Percentiles rank a stretch among this genome's conserved stretches.
Evolutionary conservation across 2,888 invertebrate species (phyloP).

Genomic region (Tenthredo amoena): DNA sequence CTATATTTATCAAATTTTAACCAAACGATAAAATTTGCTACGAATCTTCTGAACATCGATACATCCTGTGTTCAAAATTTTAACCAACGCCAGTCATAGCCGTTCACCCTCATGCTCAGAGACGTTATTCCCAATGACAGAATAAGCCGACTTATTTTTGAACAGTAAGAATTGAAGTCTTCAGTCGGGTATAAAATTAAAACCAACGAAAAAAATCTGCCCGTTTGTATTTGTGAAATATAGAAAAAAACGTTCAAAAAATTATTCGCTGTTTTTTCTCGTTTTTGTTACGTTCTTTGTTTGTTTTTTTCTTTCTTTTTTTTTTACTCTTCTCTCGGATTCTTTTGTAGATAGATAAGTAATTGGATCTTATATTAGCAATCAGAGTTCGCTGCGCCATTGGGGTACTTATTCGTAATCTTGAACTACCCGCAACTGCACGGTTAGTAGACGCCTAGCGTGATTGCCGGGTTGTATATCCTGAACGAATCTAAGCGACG

Average conservation of each 20-base stretch:
- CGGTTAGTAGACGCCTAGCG: not conserved
- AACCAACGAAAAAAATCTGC: too few relatives aligned
- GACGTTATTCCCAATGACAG: too few relatives aligned
- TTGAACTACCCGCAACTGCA: not conserved
- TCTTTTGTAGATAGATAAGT: not conserved
- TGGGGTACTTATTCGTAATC: not conserved
- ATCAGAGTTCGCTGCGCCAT: not conserved
- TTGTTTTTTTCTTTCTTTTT: not conserved
- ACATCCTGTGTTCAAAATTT: too few relatives aligned
- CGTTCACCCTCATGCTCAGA: too few relatives aligned
- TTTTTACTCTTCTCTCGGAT: not conserved
- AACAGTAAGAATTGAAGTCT: too few relatives aligned
- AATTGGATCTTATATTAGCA: not conserved
- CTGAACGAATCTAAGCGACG: slow-evolving; percentile 24
- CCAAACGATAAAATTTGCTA: too few relatives aligned
- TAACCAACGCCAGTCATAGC: too few relatives aligned
- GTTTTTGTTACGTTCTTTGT: not conserved
- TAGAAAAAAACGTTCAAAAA: not conserved
- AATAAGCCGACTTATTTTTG: too few relatives aligned
- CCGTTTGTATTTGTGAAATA: too few relatives aligned
- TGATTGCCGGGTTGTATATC: not conserved
- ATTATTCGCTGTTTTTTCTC: not conserved
- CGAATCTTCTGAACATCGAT: too few relatives aligned
- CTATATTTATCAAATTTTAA: too few relatives aligned
- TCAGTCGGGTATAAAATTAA: too few relatives aligned